Percentiles rank a stretch among this genome's conserved stretches.
These are phyloP conservation scores for Poeciliopsis turneri DNA, from an alignment of 2,797 vertebrate genomes.

Conservation along the genomic window DNA sequence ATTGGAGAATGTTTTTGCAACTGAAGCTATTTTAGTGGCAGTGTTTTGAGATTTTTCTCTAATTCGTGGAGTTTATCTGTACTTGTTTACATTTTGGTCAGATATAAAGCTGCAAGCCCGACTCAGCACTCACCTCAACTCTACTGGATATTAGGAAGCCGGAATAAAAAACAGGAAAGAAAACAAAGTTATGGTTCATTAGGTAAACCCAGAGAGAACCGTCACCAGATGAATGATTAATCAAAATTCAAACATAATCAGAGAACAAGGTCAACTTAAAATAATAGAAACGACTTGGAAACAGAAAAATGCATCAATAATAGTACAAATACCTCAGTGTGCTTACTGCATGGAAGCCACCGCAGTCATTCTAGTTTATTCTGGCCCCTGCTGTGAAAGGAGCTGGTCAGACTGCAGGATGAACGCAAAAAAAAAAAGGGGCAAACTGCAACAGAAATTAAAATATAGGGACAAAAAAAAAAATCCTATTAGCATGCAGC, in stretches of 20 bases:
- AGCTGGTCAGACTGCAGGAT: conserved; percentile 67
- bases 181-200: conserved; percentile 12
- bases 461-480: not conserved
- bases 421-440: conserved; percentile 52
- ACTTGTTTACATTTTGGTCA: conserved; percentile 34
- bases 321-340: conserved; percentile 76
- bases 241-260: not conserved
- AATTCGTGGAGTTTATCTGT: conserved; percentile 29
- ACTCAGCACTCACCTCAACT: conserved; percentile 22
- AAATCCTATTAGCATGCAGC: conserved; percentile 49
- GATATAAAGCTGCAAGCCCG: conserved; percentile 15
- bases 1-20: conserved; percentile 3
- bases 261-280: not conserved
- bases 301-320: conserved; percentile 5
- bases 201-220: not conserved
- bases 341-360: conserved; percentile 80
- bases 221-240: conserved; percentile 2
- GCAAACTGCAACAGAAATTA: not conserved
- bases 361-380: conserved; percentile 80
- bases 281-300: conserved; percentile 16
- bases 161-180: conserved; percentile 1
- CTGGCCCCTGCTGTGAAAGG: conserved; percentile 72
- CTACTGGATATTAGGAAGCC: conserved; percentile 11
- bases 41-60: not conserved
- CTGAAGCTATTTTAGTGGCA: conserved; percentile 2